phyloP scores from a whole-genome alignment of 2,888 invertebrate species.

The Micoletzkya japonica region DNA sequence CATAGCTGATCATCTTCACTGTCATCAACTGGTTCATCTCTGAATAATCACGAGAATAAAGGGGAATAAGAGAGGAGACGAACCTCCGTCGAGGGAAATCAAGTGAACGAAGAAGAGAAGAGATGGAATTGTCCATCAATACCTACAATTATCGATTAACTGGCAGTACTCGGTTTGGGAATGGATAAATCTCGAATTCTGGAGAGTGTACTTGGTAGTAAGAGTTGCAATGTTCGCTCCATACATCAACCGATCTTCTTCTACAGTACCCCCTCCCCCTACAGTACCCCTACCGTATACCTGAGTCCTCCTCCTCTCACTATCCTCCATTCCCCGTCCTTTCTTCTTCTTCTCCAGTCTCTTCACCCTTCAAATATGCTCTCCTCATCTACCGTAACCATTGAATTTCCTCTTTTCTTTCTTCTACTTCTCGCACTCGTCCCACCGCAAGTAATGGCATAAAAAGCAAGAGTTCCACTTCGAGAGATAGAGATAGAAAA shows the following conservation, averaged over 20 bases:
- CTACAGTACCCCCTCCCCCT: too few relatives aligned
- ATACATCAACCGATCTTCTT: too few relatives aligned
- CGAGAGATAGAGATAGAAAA: too few relatives aligned
- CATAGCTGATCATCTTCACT: neutral
- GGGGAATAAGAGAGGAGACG: neutral
- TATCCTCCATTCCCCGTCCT: neutral
- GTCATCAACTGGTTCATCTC: neutral
- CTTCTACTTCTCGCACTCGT: too few relatives aligned
- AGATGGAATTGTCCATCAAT: conserved; percentile 7
- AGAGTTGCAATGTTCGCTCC: too few relatives aligned
- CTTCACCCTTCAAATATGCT: neutral
- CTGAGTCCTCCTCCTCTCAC: too few relatives aligned
- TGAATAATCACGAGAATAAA: conserved; percentile 1
- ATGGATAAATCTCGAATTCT: neutral
- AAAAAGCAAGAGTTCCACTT: too few relatives aligned
- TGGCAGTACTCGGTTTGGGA: neutral
- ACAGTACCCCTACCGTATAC: too few relatives aligned
- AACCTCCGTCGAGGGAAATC: conserved; percentile 5
- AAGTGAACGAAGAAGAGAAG: neutral
- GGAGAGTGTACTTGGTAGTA: too few relatives aligned
- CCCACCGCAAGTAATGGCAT: too few relatives aligned
- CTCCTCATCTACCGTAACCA: neutral
- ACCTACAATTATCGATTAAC: neutral
- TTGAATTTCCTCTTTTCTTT: too few relatives aligned
- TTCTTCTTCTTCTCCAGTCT: conserved; percentile 14